These are phyloP conservation scores for Petrocephalus schoutedeni DNA, from an alignment of 2,797 vertebrate genomes.

Conservation along the genomic window DNA sequence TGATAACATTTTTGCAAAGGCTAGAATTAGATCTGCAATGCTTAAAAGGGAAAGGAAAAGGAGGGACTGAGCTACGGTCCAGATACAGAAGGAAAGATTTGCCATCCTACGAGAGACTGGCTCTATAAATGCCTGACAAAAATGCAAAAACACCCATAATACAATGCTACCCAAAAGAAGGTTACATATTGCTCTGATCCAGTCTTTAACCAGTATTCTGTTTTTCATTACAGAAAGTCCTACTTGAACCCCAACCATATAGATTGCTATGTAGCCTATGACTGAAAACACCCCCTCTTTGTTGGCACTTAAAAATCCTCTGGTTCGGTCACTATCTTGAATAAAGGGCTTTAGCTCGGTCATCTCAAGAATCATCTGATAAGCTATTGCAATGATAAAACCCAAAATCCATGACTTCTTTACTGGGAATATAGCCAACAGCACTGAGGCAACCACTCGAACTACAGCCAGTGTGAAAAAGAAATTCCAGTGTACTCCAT, in stretches of 20 bases:
- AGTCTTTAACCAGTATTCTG: constrained; percentile 65
- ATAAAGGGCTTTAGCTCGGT: constrained; percentile 73
- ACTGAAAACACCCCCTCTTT: constrained; percentile 85
- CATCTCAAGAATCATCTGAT: constrained; percentile 72
- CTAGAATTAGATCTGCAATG: constrained; percentile 64
- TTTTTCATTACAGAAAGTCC: constrained; percentile 71
- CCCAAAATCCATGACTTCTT: constrained; percentile 67
- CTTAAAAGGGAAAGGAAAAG: constrained; percentile 67
- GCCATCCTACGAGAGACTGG: constrained; percentile 82
- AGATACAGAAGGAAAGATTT: constrained; percentile 83
- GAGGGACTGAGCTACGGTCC: constrained; percentile 77
- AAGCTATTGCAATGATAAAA: constrained; percentile 58
- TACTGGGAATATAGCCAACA: constrained; percentile 67
- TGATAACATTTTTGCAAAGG: constrained; percentile 70
- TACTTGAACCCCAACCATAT: constrained; percentile 83
- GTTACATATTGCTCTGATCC: constrained; percentile 54
- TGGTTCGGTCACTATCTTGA: constrained; percentile 65
- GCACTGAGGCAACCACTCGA: constrained; percentile 69
- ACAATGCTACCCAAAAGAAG: constrained; percentile 51
- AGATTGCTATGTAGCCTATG: constrained; percentile 76
- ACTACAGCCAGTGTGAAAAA: constrained; percentile 87
- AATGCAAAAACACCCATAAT: constrained; percentile 56
- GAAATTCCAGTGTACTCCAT: constrained; percentile 96
- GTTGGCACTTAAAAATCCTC: constrained; percentile 80
- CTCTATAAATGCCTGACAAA: constrained; percentile 62